phyloP scores from a whole-genome alignment of 1,140 invertebrate species.

The Physella acuta region DNA sequence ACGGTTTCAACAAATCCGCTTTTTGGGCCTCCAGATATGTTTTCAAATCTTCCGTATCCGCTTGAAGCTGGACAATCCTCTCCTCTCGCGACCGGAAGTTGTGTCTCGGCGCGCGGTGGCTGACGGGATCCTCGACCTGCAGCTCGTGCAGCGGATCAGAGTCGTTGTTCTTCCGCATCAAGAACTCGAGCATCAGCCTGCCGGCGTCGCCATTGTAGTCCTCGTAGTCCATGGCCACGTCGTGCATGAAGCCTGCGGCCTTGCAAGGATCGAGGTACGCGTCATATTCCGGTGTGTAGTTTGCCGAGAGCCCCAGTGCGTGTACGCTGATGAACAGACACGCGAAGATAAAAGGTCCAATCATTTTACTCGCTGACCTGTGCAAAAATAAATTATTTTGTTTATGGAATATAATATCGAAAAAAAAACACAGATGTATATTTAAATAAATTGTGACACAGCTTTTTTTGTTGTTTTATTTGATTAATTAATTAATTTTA shows the following conservation, averaged over 20 bases:
- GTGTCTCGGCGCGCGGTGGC: neutral
- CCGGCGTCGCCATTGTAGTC: neutral
- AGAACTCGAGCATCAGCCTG: neutral
- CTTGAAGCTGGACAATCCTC: neutral
- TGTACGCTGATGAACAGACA: too few relatives aligned
- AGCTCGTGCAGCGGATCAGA: neutral
- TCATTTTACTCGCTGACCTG: too few relatives aligned
- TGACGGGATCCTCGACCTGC: neutral
- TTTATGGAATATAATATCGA: too few relatives aligned
- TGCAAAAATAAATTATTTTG: too few relatives aligned
- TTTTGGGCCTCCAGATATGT: neutral
- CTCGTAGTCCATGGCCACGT: neutral
- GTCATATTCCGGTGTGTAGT: too few relatives aligned
- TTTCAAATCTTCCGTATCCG: neutral
- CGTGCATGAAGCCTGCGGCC: neutral
- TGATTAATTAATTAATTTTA: too few relatives aligned
- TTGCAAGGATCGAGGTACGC: slow-evolving; percentile 9
- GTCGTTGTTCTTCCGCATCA: neutral
- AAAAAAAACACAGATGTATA: too few relatives aligned
- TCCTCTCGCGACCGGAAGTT: neutral
- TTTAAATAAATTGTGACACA: too few relatives aligned
- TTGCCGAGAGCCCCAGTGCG: too few relatives aligned
- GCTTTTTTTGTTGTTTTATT: too few relatives aligned
- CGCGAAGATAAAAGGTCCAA: too few relatives aligned
- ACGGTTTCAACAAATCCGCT: neutral